Base-by-base conservation (phyloP, 2,113 vertebrate genomes). In the Terrapene triunguis region DNA sequence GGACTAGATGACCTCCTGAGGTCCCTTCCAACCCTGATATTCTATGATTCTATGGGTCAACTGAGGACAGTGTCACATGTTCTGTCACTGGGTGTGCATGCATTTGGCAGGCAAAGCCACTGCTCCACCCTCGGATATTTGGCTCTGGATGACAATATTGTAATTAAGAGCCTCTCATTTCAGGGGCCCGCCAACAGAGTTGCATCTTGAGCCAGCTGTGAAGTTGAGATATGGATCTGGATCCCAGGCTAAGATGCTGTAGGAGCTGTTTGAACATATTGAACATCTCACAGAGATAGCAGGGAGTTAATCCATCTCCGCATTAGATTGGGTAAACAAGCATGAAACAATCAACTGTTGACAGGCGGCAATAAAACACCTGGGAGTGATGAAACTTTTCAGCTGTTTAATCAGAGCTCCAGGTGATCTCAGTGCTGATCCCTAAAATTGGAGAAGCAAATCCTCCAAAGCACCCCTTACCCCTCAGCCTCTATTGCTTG, bases 331-430 rank as follows among this genome's bases (percentile, higher is more conserved):
- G 89, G 90, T 96, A 97, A 97, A 97, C 96, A 97, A 88, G 94
- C 97, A 96, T 96, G 94, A 95, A 96, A 96, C 96, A 93, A 95
- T 97, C 97, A 95, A 92, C 95, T 97, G 96, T 97, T 97, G 97
- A 98, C 97, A 97, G 97, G 95, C 93, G 92, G 97, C 97, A 97
- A 95, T 95, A 97, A 95, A 98, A 97, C 95, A 96, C 96, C 94
- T 96, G 96, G 85, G 96, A 97, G 90, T 97, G 96, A 97, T 96
- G 97, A 97, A 96, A 97, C 93, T 95, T 95, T 95, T 95, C 96
- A 98, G 92, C 59, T 90, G 22, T 85, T 97, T 97, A 97, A 94
- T 97, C 96, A 97, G 96, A 95, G 90, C 95, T 97, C 85, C 95
- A 89, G 95, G 94, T 96, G 97, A 93, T 80, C 48, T 76, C 89